Conservation (phyloP, 1,140 invertebrate species). For the Drosophila bocki region DNA sequence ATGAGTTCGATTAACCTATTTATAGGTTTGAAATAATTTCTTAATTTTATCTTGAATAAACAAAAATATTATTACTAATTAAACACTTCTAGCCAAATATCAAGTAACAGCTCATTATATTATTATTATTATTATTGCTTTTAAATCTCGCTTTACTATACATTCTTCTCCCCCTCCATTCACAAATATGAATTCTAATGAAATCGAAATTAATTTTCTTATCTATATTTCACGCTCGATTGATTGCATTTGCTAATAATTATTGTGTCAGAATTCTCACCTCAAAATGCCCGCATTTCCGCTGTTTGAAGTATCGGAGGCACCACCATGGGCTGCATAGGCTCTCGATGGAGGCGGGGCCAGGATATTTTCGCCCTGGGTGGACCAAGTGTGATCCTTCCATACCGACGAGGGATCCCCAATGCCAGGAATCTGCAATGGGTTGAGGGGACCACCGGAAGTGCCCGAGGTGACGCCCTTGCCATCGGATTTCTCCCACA, state of each 20-base stretch:
- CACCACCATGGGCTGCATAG: slow-evolving; percentile 76
- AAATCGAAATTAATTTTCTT: slow-evolving; percentile 18
- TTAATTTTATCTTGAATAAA: too few relatives aligned
- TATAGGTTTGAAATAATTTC: background rate
- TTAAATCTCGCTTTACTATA: background rate
- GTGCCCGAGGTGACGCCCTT: slow-evolving; percentile 70
- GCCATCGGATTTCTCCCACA: slow-evolving; percentile 85
- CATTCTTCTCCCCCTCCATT: background rate
- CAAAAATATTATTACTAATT: too few relatives aligned
- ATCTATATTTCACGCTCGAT: slow-evolving; percentile 28
- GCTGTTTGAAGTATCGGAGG: slow-evolving; percentile 77
- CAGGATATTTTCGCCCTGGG: slow-evolving; percentile 82
- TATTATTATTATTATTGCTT: background rate
- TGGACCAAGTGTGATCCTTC: slow-evolving; percentile 85
- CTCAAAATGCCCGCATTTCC: slow-evolving; percentile 83
- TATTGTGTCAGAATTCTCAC: slow-evolving; percentile 44
- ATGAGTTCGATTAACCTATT: background rate
- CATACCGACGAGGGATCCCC: slow-evolving; percentile 81
- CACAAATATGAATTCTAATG: slow-evolving; percentile 5
- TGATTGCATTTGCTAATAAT: slow-evolving; percentile 11
- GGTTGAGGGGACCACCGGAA: slow-evolving; percentile 77
- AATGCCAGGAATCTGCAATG: slow-evolving; percentile 82
- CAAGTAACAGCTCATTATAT: background rate
- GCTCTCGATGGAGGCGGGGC: slow-evolving; percentile 73
- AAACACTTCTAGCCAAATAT: background rate